Percentiles rank a stretch among this genome's conserved stretches.
These are phyloP conservation scores for Matsumyia berberina DNA, from an alignment of 2,888 invertebrate genomes.

Conservation along the genomic window DNA sequence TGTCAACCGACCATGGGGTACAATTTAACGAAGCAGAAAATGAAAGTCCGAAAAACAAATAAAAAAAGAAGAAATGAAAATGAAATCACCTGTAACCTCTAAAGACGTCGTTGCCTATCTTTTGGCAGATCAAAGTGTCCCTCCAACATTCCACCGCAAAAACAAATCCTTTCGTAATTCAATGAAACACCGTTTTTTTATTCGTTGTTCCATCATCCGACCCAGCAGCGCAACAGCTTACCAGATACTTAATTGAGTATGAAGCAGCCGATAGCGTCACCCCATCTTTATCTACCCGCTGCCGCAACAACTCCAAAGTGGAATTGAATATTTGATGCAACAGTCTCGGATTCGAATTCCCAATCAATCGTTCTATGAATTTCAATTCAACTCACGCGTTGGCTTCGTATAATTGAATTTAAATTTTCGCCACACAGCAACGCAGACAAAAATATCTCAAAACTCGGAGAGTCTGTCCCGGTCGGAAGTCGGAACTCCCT, in stretches of 20 bases:
- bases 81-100: slow-evolving; percentile 53
- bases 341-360: not conserved
- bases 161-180: slow-evolving; percentile 53
- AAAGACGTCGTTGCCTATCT: slow-evolving; percentile 16
- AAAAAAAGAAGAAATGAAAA: slow-evolving; percentile 13
- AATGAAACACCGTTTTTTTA: slow-evolving; percentile 45
- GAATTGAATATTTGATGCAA: slow-evolving; percentile 1
- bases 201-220: not conserved
- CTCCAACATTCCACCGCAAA: slow-evolving; percentile 15
- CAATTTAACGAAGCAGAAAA: slow-evolving; percentile 45
- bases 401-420: slow-evolving; percentile 22
- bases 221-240: slow-evolving; percentile 38
- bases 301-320: not conserved
- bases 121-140: slow-evolving; percentile 1
- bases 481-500: slow-evolving; percentile 14
- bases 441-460: not conserved
- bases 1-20: slow-evolving; percentile 18
- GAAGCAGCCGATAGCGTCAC: slow-evolving; percentile 16
- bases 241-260: slow-evolving; percentile 17
- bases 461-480: not conserved
- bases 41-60: slow-evolving; percentile 12
- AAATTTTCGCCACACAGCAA: slow-evolving; percentile 6
- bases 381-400: slow-evolving; percentile 18
- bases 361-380: slow-evolving; percentile 23
- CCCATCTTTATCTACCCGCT: not conserved